Conservation (phyloP, 1,140 invertebrate species). For the Calosoma granatense region DNA sequence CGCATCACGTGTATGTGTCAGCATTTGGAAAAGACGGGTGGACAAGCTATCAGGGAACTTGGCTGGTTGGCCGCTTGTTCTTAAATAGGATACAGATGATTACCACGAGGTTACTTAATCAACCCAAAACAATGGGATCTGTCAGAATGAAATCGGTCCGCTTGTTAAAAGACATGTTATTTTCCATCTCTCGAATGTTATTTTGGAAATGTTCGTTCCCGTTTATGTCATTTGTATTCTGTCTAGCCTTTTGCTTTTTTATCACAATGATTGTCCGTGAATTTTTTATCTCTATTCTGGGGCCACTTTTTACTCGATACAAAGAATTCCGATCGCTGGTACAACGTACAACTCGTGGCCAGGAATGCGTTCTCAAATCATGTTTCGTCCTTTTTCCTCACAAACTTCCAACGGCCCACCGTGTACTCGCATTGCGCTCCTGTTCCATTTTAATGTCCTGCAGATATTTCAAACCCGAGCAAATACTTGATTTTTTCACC, state of each 20-base stretch:
- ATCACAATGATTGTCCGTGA: slow-evolving; percentile 10
- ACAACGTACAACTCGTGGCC: no score
- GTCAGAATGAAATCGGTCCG: slow-evolving; percentile 21
- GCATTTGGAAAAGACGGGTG: background rate
- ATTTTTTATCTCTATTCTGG: slow-evolving; percentile 10
- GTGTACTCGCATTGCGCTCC: background rate
- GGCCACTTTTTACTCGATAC: background rate
- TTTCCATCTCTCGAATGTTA: slow-evolving; percentile 6
- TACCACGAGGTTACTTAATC: slow-evolving; percentile 16
- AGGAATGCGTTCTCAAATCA: background rate
- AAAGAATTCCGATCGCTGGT: background rate
- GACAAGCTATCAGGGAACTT: background rate
- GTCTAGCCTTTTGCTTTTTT: slow-evolving; percentile 17
- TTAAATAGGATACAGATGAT: slow-evolving; percentile 18
- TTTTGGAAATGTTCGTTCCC: slow-evolving; percentile 9
- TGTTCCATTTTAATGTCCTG: background rate
- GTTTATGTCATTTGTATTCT: slow-evolving; percentile 20
- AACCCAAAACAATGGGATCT: slow-evolving; percentile 18
- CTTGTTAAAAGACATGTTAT: slow-evolving; percentile 20
- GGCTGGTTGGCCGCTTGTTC: background rate
- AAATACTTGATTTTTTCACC: no score
- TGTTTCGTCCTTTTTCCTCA: background rate
- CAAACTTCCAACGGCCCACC: background rate
- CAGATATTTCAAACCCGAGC: background rate
- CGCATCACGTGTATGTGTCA: background rate